Percentiles rank a stretch among this genome's conserved stretches.
These are phyloP conservation scores for Drosophila punjabiensis DNA, from an alignment of 1,140 invertebrate species.

Conservation along the genomic window DNA sequence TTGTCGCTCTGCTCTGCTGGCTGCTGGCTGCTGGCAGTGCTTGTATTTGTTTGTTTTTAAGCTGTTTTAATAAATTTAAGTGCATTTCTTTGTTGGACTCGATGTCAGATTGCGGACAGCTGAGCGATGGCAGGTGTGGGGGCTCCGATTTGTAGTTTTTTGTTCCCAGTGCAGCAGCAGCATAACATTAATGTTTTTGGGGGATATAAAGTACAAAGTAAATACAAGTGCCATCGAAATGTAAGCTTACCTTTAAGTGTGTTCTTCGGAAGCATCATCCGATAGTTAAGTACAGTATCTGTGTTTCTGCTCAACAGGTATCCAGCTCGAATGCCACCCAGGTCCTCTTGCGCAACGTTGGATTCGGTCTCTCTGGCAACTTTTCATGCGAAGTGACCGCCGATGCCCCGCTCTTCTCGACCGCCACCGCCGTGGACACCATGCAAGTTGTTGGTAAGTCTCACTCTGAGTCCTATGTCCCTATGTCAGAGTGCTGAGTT, in stretches of 20 bases:
- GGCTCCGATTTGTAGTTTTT: constrained; percentile 20
- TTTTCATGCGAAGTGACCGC: constrained; percentile 95
- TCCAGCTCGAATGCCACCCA: constrained; percentile 91
- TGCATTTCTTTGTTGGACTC: constrained; percentile 61
- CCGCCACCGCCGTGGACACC: constrained; percentile 87
- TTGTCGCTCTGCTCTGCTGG: constrained; percentile 21
- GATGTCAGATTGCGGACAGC: constrained; percentile 59
- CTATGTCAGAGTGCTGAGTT: not conserved
- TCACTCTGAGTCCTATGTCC: constrained; percentile 1
- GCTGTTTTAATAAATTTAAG: constrained; percentile 73
- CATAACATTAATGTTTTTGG: constrained; percentile 1
- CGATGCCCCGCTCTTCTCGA: constrained; percentile 91
- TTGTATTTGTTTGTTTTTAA: constrained; percentile 47
- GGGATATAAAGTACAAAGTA: not conserved
- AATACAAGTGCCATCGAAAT: constrained; percentile 1
- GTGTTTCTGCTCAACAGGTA: constrained; percentile 84
- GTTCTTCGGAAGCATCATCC: not conserved
- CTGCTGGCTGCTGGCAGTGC: constrained; percentile 20
- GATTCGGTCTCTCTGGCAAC: constrained; percentile 91
- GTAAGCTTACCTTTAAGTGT: not conserved
- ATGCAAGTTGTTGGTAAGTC: constrained; percentile 92
- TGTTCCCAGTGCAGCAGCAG: constrained; percentile 9
- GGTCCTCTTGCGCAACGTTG: constrained; percentile 90
- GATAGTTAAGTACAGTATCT: constrained; percentile 71
- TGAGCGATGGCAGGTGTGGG: constrained; percentile 23